phyloP scores from a whole-genome alignment of 2,797 vertebrate genomes.

The Pipistrellus pygmaeus region DNA sequence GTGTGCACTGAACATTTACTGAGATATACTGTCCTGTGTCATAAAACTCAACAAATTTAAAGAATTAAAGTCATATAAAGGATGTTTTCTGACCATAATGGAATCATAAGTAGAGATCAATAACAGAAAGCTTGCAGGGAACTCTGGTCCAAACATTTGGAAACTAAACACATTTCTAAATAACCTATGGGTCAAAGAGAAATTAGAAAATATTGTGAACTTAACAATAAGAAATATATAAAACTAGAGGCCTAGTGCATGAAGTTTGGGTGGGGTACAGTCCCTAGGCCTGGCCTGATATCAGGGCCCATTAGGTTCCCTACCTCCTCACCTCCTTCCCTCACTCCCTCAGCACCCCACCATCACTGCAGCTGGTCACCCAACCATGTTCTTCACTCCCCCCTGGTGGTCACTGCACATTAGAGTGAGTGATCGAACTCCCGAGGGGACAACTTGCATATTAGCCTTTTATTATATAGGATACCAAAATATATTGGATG shows the following conservation, averaged over 20 bases:
- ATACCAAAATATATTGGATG: not conserved
- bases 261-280: no score
- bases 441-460: no score
- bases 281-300: no score
- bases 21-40: not conserved
- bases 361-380: no score
- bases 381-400: no score
- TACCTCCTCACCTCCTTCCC: no score
- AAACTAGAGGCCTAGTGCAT: not conserved
- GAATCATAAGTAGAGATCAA: slow-evolving; percentile 22
- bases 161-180: slow-evolving; percentile 13
- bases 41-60: slow-evolving; percentile 15
- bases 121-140: slow-evolving; percentile 3
- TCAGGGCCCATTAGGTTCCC: no score
- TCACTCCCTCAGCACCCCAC: no score
- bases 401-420: no score
- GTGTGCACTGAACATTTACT: not conserved
- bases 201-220: slow-evolving; percentile 21
- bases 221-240: slow-evolving; percentile 35
- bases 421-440: no score
- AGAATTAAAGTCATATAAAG: not conserved
- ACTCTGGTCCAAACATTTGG: not conserved
- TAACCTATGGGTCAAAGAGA: not conserved
- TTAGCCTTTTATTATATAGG: no score
- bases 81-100: not conserved